Conservation (phyloP, 2,113 vertebrate species). For the Paraplagusia blochii region DNA sequence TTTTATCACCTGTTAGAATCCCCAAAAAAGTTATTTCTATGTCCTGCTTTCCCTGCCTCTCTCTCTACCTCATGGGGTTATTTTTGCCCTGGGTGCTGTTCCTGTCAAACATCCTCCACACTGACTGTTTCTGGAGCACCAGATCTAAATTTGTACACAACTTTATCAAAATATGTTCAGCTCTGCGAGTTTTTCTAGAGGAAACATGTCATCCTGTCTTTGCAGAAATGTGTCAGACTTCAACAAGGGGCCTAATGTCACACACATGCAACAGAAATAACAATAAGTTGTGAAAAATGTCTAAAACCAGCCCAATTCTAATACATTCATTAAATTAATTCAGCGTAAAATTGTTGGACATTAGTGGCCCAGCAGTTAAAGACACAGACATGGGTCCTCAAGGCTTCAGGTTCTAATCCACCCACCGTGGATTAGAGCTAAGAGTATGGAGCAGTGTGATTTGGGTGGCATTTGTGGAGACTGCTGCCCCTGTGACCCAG, state of each 20-base stretch:
- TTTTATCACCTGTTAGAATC: slow-evolving; percentile 8
- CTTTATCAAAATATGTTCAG: slow-evolving; percentile 24
- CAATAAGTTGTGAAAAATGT: too few species aligned
- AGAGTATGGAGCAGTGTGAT: too few species aligned
- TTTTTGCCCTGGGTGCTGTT: not conserved
- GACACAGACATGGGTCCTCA: too few species aligned
- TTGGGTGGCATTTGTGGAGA: too few species aligned
- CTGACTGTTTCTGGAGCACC: not conserved
- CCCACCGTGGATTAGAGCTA: too few species aligned
- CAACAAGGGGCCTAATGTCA: slow-evolving; percentile 1
- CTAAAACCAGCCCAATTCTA: too few species aligned
- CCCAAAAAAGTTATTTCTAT: slow-evolving; percentile 9
- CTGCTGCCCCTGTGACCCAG: too few species aligned
- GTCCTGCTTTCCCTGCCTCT: not conserved
- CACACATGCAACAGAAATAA: slow-evolving; percentile 3
- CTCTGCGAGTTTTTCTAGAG: slow-evolving; percentile 43
- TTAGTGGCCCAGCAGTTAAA: too few species aligned
- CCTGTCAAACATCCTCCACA: slow-evolving; percentile 22
- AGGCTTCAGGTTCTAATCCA: too few species aligned
- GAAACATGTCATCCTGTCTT: slow-evolving; percentile 56
- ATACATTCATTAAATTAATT: too few species aligned
- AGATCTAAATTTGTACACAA: slow-evolving; percentile 29
- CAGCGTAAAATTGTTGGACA: too few species aligned
- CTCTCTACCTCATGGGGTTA: not conserved
- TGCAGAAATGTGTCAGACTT: slow-evolving; percentile 41